A percentile compares a stretch with the other conserved stretches of the same genome.
Conservation (phyloP, 2,888 invertebrate genomes). For the Linyphia triangularis region DNA sequence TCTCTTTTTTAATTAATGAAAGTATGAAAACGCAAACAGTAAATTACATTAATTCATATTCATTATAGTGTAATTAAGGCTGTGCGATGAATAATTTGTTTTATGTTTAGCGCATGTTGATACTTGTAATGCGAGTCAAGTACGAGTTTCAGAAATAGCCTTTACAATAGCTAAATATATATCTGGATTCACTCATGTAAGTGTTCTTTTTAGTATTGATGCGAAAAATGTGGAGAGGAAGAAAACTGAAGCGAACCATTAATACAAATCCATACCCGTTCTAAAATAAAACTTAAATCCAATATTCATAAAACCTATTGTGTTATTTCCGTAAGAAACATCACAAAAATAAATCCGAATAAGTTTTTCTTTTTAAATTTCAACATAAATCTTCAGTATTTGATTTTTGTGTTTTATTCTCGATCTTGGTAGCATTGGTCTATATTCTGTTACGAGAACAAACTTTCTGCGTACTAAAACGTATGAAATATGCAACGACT, state of each 20-base stretch:
- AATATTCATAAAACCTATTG: slow-evolving; percentile 73
- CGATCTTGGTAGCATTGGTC: slow-evolving; percentile 45
- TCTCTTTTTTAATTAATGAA: too few species aligned
- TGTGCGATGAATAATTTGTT: too few species aligned
- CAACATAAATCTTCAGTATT: slow-evolving; percentile 64
- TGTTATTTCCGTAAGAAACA: slow-evolving; percentile 55
- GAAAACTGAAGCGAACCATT: slow-evolving; percentile 29
- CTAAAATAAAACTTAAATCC: slow-evolving; percentile 54
- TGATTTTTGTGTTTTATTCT: slow-evolving; percentile 34
- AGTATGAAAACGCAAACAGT: too few species aligned
- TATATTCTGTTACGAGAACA: slow-evolving; percentile 60
- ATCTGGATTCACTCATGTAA: too few species aligned
- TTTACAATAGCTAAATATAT: too few species aligned
- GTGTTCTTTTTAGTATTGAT: slow-evolving; percentile 7
- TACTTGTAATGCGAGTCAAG: too few species aligned
- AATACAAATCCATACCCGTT: slow-evolving; percentile 46
- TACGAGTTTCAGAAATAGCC: too few species aligned
- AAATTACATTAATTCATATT: too few species aligned
- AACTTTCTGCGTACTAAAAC: slow-evolving; percentile 55
- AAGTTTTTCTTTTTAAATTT: slow-evolving; percentile 53
- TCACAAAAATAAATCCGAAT: slow-evolving; percentile 42
- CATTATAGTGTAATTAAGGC: too few species aligned
- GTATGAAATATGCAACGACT: slow-evolving; percentile 68
- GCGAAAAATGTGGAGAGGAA: slow-evolving; percentile 30
- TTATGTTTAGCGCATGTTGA: too few species aligned